These are phyloP conservation scores for Aphelenchoides besseyi DNA, from an alignment of 1,140 invertebrate species.

Conservation along the genomic window DNA sequence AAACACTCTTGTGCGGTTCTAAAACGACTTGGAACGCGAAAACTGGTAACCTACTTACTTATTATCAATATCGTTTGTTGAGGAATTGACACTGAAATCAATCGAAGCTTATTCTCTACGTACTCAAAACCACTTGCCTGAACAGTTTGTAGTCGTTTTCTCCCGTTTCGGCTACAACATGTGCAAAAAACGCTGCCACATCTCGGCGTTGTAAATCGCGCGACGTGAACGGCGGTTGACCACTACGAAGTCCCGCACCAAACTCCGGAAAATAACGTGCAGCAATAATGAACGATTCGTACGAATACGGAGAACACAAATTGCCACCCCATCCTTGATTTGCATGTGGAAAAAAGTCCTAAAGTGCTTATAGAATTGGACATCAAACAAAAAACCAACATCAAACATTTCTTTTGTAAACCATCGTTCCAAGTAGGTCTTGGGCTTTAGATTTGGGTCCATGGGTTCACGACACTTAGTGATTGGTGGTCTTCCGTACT, in stretches of 20 bases:
- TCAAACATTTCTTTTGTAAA: slow-evolving; percentile 45
- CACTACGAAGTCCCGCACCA: slow-evolving; percentile 33
- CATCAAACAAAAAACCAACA: neutral
- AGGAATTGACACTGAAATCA: neutral
- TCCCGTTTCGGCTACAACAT: slow-evolving; percentile 41
- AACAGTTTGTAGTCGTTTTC: slow-evolving; percentile 35
- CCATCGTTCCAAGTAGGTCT: slow-evolving; percentile 32
- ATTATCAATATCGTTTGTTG: neutral
- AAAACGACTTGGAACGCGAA: neutral
- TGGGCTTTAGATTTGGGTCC: slow-evolving; percentile 28
- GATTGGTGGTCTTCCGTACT: slow-evolving; percentile 4
- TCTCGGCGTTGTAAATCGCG: slow-evolving; percentile 35
- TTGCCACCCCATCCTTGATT: slow-evolving; percentile 54
- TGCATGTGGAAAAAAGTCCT: slow-evolving; percentile 54
- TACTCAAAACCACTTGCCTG: slow-evolving; percentile 20
- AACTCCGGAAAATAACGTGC: slow-evolving; percentile 57
- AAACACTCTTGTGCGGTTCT: slow-evolving; percentile 52
- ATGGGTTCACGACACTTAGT: slow-evolving; percentile 11
- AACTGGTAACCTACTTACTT: neutral
- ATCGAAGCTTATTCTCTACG: too few relatives aligned
- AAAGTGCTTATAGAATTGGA: slow-evolving; percentile 13
- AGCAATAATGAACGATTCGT: slow-evolving; percentile 54
- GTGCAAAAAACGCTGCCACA: slow-evolving; percentile 44
- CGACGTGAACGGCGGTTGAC: slow-evolving; percentile 20
- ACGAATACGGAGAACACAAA: slow-evolving; percentile 53